Evolutionary conservation across 2,113 vertebrate species (phyloP).

Genomic region (Vulpes ferrilata): DNA sequence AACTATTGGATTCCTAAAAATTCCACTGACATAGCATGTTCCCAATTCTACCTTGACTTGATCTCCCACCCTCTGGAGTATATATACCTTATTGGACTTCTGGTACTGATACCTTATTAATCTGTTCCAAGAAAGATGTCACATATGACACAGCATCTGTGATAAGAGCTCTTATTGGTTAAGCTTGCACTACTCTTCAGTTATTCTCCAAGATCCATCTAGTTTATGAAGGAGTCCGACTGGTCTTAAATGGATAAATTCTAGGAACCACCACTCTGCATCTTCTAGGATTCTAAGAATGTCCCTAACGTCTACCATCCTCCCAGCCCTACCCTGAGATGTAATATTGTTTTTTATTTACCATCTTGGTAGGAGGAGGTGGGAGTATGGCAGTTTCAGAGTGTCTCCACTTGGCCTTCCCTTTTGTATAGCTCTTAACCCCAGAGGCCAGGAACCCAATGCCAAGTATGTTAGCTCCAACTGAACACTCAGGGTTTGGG

Average conservation of each 20-base stretch:
- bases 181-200: background rate
- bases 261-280: background rate
- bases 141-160: background rate
- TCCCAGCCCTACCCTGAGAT: background rate
- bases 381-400: background rate
- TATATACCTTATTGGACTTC: background rate
- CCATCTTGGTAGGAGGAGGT: background rate
- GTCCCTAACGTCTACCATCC: background rate
- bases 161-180: background rate
- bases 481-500: background rate
- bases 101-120: background rate
- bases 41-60: background rate
- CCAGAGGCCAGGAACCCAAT: background rate
- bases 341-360: background rate
- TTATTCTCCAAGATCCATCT: background rate
- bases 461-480: background rate
- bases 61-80: background rate
- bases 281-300: background rate
- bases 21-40: background rate
- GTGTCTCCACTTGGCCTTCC: background rate
- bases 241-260: background rate
- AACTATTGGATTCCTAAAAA: background rate
- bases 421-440: background rate
- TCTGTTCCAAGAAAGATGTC: background rate
- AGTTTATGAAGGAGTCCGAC: background rate